Percentiles rank a stretch among this genome's conserved stretches.
Conservation (phyloP, 2,888 invertebrate species). For the Platerodrilus igneus region DNA sequence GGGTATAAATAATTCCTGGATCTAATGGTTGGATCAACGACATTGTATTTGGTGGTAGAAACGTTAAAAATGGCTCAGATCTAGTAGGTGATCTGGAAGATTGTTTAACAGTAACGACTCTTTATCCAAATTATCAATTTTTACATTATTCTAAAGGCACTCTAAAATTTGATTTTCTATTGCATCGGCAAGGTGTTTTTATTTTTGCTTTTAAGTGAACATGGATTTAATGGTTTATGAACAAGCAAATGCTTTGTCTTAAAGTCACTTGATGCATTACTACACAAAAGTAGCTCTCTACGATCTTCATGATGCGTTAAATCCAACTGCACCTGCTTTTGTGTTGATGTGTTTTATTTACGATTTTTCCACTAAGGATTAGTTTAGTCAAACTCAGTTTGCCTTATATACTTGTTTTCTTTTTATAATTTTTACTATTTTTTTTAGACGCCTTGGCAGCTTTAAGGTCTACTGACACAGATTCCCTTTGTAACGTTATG, state of each 20-base stretch:
- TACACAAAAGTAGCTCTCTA: neutral
- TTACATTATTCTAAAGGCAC: no score
- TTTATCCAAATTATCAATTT: no score
- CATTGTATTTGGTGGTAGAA: no score
- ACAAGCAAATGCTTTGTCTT: slow-evolving; percentile 2
- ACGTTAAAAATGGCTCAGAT: no score
- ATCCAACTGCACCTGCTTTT: slow-evolving; percentile 2
- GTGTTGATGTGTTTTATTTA: neutral
- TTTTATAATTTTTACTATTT: neutral
- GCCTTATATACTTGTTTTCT: slow-evolving; percentile 5
- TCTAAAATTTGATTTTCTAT: no score
- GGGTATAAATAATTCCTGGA: no score
- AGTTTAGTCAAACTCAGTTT: no score
- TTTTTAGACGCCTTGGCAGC: slow-evolving; percentile 10
- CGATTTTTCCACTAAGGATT: slow-evolving; percentile 5
- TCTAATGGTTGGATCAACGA: no score
- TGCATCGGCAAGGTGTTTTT: neutral
- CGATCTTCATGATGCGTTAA: slow-evolving; percentile 4
- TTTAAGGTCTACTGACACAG: slow-evolving; percentile 5
- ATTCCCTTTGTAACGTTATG: slow-evolving; percentile 8
- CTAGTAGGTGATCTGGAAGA: no score
- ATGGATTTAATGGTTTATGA: neutral
- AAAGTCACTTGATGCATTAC: neutral
- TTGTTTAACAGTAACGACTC: no score
- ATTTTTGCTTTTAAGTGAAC: neutral